A percentile compares a stretch with the other conserved stretches of the same genome.
Evolutionary conservation across 2,797 vertebrate genomes (phyloP).

Genomic region (Heterohyrax brucei): DNA sequence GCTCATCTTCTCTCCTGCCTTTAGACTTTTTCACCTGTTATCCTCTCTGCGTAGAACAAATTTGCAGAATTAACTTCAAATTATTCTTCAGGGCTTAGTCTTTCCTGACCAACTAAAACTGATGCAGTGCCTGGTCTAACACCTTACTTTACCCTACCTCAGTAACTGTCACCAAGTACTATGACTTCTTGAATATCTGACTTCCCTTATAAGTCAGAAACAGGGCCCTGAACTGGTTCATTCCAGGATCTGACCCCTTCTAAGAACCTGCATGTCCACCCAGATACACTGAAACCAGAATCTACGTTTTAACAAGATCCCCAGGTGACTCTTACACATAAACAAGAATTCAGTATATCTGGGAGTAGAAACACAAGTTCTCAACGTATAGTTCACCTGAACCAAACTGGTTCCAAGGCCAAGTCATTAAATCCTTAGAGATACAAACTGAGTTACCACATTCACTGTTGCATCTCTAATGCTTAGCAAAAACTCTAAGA

Average conservation of each 20-base stretch:
- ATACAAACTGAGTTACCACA: background rate
- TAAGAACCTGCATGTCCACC: too few relatives aligned
- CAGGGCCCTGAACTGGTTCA: too few relatives aligned
- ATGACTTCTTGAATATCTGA: background rate
- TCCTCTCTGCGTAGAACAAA: background rate
- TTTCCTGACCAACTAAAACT: constrained; percentile 24
- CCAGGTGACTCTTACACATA: too few relatives aligned
- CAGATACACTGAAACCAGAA: too few relatives aligned
- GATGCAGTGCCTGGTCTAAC: background rate
- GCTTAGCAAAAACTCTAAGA: constrained; percentile 4
- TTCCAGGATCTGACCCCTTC: too few relatives aligned
- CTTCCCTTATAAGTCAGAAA: background rate
- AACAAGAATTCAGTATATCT: too few relatives aligned
- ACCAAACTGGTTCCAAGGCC: too few relatives aligned
- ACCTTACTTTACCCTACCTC: background rate
- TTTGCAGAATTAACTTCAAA: background rate
- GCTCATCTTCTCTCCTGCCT: constrained; percentile 21
- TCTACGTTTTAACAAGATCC: too few relatives aligned
- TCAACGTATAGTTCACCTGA: too few relatives aligned
- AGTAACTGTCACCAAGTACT: background rate
- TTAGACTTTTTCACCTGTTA: background rate
- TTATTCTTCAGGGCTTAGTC: background rate
- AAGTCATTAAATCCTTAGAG: background rate
- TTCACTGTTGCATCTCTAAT: background rate
- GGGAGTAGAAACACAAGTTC: too few relatives aligned